Conservation (phyloP, 2,113 vertebrate genomes). For the Pandion haliaetus region DNA sequence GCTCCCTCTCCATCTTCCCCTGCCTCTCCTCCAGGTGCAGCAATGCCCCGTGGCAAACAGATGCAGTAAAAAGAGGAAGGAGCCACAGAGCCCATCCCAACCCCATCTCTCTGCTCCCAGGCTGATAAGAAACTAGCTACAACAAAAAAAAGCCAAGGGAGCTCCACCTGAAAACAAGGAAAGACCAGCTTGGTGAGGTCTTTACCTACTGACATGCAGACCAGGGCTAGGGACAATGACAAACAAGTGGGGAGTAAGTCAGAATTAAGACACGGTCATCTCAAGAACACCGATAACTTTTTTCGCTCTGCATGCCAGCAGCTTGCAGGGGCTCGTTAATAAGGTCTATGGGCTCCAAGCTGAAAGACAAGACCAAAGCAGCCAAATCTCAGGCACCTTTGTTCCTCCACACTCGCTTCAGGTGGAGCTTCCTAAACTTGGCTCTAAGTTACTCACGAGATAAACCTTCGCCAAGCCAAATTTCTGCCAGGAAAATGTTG, state of each 20-base stretch:
- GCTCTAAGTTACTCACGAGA: not conserved
- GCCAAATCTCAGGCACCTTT: accelerated
- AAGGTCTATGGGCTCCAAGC: accelerated
- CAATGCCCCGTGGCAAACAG: not conserved
- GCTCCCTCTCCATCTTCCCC: not conserved
- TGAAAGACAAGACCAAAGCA: accelerated
- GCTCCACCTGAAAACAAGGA: not conserved
- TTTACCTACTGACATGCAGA: not conserved
- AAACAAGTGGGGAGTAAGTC: not conserved
- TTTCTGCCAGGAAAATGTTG: not conserved
- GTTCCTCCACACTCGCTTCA: not conserved
- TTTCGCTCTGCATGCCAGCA: accelerated
- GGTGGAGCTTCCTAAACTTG: not conserved
- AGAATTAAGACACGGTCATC: accelerated
- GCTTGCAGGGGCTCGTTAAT: not conserved
- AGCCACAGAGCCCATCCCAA: not conserved
- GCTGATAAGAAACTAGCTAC: not conserved
- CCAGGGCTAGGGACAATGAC: not conserved
- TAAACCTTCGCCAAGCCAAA: not conserved
- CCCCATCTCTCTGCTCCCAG: not conserved
- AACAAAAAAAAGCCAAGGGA: not conserved
- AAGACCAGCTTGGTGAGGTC: not conserved
- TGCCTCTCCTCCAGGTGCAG: not conserved
- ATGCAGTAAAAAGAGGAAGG: not conserved
- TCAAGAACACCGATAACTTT: accelerated